Conservation (phyloP, 2,797 vertebrate genomes). For the Peromyscus attwateri region DNA sequence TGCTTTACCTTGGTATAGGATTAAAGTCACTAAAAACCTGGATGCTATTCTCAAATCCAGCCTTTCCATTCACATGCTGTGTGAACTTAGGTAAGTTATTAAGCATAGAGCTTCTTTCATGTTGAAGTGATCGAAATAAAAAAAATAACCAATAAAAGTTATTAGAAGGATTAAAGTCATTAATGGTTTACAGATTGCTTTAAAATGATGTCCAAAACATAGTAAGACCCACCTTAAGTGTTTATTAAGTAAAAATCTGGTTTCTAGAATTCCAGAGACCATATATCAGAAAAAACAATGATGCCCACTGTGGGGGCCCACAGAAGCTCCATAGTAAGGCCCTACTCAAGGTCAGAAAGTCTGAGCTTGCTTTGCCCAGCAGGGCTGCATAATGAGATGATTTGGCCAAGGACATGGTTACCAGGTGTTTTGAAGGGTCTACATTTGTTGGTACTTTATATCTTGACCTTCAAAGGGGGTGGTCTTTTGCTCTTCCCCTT, state of each 20-base stretch:
- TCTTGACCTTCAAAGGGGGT: too few relatives aligned
- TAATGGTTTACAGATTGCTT: neutral
- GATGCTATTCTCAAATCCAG: neutral
- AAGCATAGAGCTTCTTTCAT: neutral
- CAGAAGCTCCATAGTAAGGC: too few relatives aligned
- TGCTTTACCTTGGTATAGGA: neutral
- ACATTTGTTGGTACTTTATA: too few relatives aligned
- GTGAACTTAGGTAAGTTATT: neutral
- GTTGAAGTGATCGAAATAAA: neutral
- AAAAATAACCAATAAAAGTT: neutral
- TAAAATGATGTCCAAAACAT: neutral
- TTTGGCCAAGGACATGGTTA: too few relatives aligned
- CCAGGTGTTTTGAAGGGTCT: too few relatives aligned
- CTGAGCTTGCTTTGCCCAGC: too few relatives aligned
- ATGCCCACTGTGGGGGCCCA: neutral
- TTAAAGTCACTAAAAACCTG: neutral
- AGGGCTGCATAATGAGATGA: too few relatives aligned
- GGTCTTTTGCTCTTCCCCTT: too few relatives aligned
- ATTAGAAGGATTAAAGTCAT: neutral
- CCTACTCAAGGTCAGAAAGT: too few relatives aligned
- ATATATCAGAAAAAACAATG: neutral
- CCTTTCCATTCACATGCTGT: neutral
- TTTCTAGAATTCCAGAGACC: neutral
- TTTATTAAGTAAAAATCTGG: neutral
- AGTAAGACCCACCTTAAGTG: neutral